phyloP scores from a whole-genome alignment of 2,797 vertebrate genomes.

The Myripristis murdjan region DNA sequence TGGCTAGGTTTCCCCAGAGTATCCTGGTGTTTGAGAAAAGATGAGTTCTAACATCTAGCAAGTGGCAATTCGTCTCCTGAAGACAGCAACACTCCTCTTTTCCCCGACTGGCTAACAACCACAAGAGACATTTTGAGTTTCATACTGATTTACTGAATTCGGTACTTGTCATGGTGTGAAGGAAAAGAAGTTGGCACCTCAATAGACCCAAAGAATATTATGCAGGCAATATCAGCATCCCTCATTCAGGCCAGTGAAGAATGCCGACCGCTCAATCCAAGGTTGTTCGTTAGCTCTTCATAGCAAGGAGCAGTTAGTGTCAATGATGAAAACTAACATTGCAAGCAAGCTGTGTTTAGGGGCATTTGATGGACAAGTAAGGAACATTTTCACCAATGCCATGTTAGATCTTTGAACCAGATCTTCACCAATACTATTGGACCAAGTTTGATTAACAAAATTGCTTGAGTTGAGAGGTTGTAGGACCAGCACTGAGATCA shows the following conservation, averaged over 20 bases:
- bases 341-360: neutral
- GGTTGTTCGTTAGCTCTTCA: neutral
- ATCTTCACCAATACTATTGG: too few relatives aligned
- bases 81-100: slow-evolving; percentile 23
- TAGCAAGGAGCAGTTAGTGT: neutral
- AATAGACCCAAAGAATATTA: neutral
- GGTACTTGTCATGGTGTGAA: neutral
- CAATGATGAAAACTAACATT: neutral
- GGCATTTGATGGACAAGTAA: neutral
- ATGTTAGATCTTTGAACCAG: neutral
- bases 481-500: too few relatives aligned
- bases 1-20: slow-evolving; percentile 36
- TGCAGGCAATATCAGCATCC: slow-evolving; percentile 1
- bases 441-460: neutral
- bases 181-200: neutral
- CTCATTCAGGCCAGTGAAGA: neutral
- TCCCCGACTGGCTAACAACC: neutral
- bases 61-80: slow-evolving; percentile 43
- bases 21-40: slow-evolving; percentile 35
- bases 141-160: neutral
- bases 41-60: slow-evolving; percentile 43
- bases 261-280: neutral
- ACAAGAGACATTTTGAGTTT: neutral
- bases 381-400: neutral
- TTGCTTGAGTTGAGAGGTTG: too few relatives aligned